A percentile compares a stretch with the other conserved stretches of the same genome.
phyloP scores from a whole-genome alignment of 64 coral and sea anemone species.

The Stylophora pistillata region DNA sequence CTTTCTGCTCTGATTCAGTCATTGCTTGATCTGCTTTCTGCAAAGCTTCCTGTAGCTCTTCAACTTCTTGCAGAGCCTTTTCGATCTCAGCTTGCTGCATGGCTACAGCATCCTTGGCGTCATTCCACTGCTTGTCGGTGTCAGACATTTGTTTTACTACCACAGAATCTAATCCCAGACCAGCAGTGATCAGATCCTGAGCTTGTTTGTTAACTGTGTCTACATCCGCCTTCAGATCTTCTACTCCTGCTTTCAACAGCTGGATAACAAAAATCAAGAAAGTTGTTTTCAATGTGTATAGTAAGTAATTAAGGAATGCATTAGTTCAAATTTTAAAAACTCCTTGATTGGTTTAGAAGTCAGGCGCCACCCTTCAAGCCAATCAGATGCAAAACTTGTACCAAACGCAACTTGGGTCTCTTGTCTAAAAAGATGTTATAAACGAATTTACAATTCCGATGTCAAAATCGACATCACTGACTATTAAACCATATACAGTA shows the following conservation, averaged over 20 bases:
- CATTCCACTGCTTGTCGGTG: constrained; percentile 81
- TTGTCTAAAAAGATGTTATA: too few species aligned
- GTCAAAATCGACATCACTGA: too few species aligned
- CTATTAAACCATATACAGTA: too few species aligned
- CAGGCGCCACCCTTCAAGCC: too few species aligned
- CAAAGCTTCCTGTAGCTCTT: constrained; percentile 81
- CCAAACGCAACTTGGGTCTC: too few species aligned
- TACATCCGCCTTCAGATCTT: constrained; percentile 59
- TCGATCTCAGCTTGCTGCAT: constrained; percentile 87
- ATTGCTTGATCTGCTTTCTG: constrained; percentile 74
- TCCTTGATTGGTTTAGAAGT: too few species aligned
- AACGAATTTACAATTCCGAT: too few species aligned
- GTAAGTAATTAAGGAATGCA: too few species aligned
- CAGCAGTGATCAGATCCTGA: constrained; percentile 75
- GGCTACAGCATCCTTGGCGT: constrained; percentile 73
- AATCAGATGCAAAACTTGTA: too few species aligned
- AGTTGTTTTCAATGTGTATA: background rate
- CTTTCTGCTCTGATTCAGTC: constrained; percentile 78
- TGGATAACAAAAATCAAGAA: background rate
- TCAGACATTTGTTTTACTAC: constrained; percentile 93
- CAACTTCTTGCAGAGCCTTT: constrained; percentile 63
- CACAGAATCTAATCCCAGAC: constrained; percentile 85
- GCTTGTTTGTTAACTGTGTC: constrained; percentile 73
- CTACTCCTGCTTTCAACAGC: constrained; percentile 61
- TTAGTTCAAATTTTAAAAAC: too few species aligned